Percentiles rank a stretch among this genome's conserved stretches.
Evolutionary conservation across 2,888 invertebrate genomes (phyloP).

Genomic region (Diarsia mendica): DNA sequence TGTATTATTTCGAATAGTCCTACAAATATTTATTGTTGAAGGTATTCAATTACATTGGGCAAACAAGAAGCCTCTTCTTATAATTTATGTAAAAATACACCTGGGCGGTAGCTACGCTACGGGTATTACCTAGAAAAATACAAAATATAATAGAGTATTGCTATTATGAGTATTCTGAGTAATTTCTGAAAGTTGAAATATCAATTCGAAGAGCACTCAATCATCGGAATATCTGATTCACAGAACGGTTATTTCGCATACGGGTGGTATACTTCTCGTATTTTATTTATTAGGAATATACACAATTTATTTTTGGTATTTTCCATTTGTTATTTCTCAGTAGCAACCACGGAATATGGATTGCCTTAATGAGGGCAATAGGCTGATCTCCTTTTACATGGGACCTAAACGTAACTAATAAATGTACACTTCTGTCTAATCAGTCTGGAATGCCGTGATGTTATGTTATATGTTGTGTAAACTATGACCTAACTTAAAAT

Average conservation of each 20-base stretch:
- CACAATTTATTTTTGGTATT: too few species aligned
- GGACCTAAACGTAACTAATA: background rate
- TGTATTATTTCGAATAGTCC: background rate
- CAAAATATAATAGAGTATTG: background rate
- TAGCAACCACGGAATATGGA: too few species aligned
- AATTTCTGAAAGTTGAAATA: background rate
- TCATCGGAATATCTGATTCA: background rate
- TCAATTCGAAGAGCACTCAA: background rate
- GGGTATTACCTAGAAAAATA: background rate
- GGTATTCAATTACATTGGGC: background rate
- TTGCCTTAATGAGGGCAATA: background rate
- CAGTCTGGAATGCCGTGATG: background rate
- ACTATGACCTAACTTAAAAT: background rate
- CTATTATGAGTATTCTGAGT: too few species aligned
- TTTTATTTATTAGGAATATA: background rate
- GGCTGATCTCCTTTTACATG: background rate
- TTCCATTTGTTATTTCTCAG: too few species aligned
- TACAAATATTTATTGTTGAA: background rate
- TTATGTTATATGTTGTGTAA: background rate
- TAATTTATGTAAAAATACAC: background rate
- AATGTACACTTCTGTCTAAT: background rate
- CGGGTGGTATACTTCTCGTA: background rate
- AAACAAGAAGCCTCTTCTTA: background rate
- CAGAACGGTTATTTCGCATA: background rate
- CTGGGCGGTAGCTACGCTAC: too few species aligned